Evolutionary conservation across 2,113 vertebrate species (phyloP), one percentile per base, ranked within the genome.

Genomic region (Rhea americana): DNA sequence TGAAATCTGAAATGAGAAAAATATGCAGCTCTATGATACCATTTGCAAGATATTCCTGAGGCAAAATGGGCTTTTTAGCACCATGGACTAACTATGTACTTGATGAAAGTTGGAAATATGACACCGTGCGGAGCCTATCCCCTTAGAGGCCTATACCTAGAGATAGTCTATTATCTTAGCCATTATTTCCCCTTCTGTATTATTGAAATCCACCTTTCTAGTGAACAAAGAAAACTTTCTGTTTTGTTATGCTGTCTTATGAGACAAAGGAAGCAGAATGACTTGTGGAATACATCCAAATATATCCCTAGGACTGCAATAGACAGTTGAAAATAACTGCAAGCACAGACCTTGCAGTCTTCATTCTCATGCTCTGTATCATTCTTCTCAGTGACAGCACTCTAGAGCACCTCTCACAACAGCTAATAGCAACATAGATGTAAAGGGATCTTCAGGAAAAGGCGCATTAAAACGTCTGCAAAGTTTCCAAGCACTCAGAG

Each of bases 1-100:
- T 56, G 51, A 85, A 90, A 58, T 66, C 10, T 47, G 51, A 82
- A 91, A 73, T 32, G 32, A 11, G 30, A 30, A 90, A 90, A 91
- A 71, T 6, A 7, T 45, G 43, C 5, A 88, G 18, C 5, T 10
- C 12, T 1, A 1, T 62, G 53, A 45, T 3, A 30, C 0, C 0
- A 77, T 82, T 71, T 83, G 53, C 16, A 59, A 30, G 18, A 17
- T 87, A 41, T 47, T 82, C 10, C 16, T 10, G 25, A 37, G 80
- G 41, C 56, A 63, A 91, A 95, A 28, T 7, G 41, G 47, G 4
- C 4, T 84, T 91, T 71, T 78, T 81, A 67, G 45, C 5, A 28
- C 11, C 2, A 47, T 47, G 16, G 37, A 3, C 9, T 91, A 43
- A 65, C 83, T 85, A 62, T 21, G 11, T n/a, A 79, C n/a, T 48